Evolutionary conservation across 2,888 invertebrate genomes (phyloP).

Genomic region (Hydriomena furcata): DNA sequence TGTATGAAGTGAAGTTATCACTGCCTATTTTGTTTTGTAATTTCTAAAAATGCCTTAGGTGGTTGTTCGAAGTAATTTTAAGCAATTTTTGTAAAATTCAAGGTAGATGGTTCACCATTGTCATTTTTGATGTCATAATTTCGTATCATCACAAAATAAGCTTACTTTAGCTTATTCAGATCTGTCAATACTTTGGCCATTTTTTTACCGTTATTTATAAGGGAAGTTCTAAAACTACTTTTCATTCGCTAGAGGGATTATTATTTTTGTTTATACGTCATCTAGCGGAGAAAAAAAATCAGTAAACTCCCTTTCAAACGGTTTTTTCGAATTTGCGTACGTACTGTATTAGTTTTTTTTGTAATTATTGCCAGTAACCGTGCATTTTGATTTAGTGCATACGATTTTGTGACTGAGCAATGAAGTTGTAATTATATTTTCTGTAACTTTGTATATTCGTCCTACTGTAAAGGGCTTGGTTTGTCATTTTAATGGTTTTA

Average conservation of each 20-base stretch:
- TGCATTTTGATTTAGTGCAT: slow-evolving; percentile 71
- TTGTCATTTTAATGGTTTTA: slow-evolving; percentile 26
- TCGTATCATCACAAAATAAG: slow-evolving; percentile 30
- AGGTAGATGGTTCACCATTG: slow-evolving; percentile 28
- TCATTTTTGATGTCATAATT: slow-evolving; percentile 16
- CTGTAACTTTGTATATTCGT: slow-evolving; percentile 23
- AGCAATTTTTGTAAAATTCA: slow-evolving; percentile 29
- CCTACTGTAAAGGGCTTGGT: slow-evolving; percentile 21
- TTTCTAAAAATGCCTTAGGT: slow-evolving; percentile 40
- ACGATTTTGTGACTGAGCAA: slow-evolving; percentile 59
- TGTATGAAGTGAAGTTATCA: slow-evolving; percentile 40
- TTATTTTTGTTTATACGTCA: background rate
- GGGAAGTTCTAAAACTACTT: background rate
- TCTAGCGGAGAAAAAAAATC: slow-evolving; percentile 12
- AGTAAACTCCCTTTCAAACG: background rate
- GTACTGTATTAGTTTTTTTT: slow-evolving; percentile 37
- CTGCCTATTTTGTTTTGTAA: slow-evolving; percentile 41
- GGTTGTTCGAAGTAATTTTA: slow-evolving; percentile 45
- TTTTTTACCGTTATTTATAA: background rate
- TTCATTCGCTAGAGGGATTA: slow-evolving; percentile 3
- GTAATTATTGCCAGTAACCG: slow-evolving; percentile 70
- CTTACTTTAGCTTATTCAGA: slow-evolving; percentile 2
- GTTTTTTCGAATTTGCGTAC: slow-evolving; percentile 9
- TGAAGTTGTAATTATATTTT: slow-evolving; percentile 36
- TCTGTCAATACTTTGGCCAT: slow-evolving; percentile 4